Evolutionary conservation across 2,797 vertebrate genomes (phyloP).

Genomic region (Uromys caudimaculatus): DNA sequence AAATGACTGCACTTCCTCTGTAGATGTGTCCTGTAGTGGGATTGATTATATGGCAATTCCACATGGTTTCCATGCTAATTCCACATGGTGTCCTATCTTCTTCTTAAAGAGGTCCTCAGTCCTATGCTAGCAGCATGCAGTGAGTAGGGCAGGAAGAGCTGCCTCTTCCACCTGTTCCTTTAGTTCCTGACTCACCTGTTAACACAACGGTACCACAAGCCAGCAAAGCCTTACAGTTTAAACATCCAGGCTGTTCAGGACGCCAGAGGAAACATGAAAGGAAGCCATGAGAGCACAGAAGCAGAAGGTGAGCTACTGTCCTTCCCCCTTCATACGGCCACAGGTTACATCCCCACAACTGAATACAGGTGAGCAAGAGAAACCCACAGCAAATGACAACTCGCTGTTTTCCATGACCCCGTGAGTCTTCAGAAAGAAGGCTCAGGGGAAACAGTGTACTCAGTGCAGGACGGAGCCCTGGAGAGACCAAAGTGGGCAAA

Average conservation of each 20-base stretch:
- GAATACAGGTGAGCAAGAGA: background rate
- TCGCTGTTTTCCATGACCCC: background rate
- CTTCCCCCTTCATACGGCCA: background rate
- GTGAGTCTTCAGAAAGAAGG: background rate
- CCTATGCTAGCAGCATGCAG: background rate
- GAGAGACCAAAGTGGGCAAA: background rate
- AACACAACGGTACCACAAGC: background rate
- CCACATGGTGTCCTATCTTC: background rate
- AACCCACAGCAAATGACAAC: background rate
- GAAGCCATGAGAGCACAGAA: background rate
- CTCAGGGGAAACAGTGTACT: background rate
- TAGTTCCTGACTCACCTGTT: background rate
- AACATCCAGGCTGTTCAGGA: background rate
- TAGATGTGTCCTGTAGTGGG: background rate
- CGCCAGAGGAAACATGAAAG: background rate
- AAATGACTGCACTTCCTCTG: background rate
- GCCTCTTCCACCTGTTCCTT: background rate
- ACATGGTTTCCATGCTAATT: background rate
- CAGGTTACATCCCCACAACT: background rate
- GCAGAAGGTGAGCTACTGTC: background rate
- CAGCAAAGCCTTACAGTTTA: background rate
- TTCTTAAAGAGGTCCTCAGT: background rate
- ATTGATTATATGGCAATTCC: background rate
- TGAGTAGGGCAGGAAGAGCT: background rate
- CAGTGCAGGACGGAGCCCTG: background rate